These are phyloP conservation scores for Microctenopoma lineatum DNA, from an alignment of 2,797 vertebrate genomes.

Conservation along the genomic window DNA sequence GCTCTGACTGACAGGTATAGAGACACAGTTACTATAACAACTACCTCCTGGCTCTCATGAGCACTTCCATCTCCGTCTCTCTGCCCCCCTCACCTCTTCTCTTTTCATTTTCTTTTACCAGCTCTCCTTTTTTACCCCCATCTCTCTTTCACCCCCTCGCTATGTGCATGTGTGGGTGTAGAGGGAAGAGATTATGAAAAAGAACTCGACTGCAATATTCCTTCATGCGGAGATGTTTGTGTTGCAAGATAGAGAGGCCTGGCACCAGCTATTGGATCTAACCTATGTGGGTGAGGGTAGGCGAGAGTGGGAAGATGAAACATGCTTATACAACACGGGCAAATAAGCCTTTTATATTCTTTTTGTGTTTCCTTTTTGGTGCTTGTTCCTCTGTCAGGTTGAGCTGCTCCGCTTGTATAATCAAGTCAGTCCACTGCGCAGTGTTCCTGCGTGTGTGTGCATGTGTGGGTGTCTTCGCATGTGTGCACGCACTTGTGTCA, in stretches of 20 bases:
- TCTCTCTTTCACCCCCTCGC: constrained; percentile 61
- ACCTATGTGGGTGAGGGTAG: constrained; percentile 77
- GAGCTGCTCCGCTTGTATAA: constrained; percentile 71
- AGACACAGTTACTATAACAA: constrained; percentile 83
- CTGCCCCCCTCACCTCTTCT: constrained; percentile 43
- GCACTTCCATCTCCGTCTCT: constrained; percentile 32
- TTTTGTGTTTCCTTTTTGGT: constrained; percentile 68
- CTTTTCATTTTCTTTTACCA: constrained; percentile 62
- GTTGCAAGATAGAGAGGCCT: constrained; percentile 69
- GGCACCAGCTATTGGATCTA: constrained; percentile 72
- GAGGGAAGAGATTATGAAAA: constrained; percentile 77
- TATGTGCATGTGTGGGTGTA: constrained; percentile 69
- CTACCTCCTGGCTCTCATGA: constrained; percentile 77
- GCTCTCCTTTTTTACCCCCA: constrained; percentile 58
- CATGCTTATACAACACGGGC: constrained; percentile 73
- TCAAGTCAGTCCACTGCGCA: constrained; percentile 55
- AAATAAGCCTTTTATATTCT: constrained; percentile 74
- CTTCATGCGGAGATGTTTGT: constrained; percentile 74
- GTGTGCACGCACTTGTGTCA: constrained; percentile 60
- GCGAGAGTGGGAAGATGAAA: constrained; percentile 79
- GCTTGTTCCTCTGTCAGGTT: constrained; percentile 68
- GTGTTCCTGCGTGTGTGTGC: constrained; percentile 30
- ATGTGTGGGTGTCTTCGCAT: constrained; percentile 45
- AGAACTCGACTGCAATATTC: constrained; percentile 75
- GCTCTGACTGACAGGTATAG: constrained; percentile 79